Evolutionary conservation across 2,888 invertebrate genomes (phyloP).

Genomic region (Rhagophthalmus giganteus): DNA sequence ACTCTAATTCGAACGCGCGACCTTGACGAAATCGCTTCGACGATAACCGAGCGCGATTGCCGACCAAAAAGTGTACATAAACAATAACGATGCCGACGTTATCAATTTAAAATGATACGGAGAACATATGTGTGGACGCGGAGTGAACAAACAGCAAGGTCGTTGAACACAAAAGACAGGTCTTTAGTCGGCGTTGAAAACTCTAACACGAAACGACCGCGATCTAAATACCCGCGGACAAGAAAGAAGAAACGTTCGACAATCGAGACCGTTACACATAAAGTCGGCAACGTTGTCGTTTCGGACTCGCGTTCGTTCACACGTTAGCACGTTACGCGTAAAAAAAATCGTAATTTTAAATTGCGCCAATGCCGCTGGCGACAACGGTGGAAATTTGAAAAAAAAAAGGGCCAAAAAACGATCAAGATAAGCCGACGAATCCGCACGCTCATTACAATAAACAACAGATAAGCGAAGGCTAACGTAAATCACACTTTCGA

Average conservation of each 20-base stretch:
- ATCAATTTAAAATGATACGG: too few relatives aligned
- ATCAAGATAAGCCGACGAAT: too few relatives aligned
- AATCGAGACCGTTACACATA: conserved; percentile 50
- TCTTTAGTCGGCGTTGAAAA: conserved; percentile 38
- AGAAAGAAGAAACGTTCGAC: conserved; percentile 48
- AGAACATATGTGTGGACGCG: too few relatives aligned
- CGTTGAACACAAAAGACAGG: conserved; percentile 45
- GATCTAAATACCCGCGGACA: conserved; percentile 50
- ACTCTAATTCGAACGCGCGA: conserved; percentile 17
- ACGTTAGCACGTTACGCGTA: conserved; percentile 50
- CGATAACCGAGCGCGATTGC: conserved; percentile 19
- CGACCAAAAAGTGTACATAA: conserved; percentile 20
- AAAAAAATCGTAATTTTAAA: conserved; percentile 35
- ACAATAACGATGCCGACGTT: conserved; percentile 3
- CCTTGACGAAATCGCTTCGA: conserved; percentile 25
- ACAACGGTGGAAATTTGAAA: too few relatives aligned
- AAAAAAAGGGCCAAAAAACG: too few relatives aligned
- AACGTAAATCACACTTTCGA: background rate
- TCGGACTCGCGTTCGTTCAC: conserved; percentile 53
- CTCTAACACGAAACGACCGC: conserved; percentile 43
- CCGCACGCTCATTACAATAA: too few relatives aligned
- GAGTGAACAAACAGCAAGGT: conserved; percentile 37
- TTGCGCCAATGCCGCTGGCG: too few relatives aligned
- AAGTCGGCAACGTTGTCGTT: conserved; percentile 47
- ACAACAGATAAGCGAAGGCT: too few relatives aligned